Evolutionary conservation across 2,888 invertebrate genomes (phyloP), one percentile per base, ranked within the genome.

Genomic region (Lasioglossum pauxillum): DNA sequence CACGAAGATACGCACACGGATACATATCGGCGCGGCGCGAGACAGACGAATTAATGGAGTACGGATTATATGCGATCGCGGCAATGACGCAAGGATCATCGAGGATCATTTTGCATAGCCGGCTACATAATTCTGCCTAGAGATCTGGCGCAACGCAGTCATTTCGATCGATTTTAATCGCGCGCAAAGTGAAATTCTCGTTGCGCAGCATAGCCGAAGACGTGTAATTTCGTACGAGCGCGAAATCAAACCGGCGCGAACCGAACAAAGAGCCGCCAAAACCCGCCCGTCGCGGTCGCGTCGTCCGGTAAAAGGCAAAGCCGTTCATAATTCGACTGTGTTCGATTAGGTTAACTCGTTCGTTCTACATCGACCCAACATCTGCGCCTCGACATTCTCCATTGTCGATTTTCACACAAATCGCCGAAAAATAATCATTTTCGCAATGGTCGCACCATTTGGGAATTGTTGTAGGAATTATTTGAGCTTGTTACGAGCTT

Each of bases 1-100:
- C 84, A 84, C 67, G 84, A 84, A 73, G 84, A 84, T 78, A 57
- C 73, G 23, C 69, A 41, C 80, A 38, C 44, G 78, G 35, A 38
- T 69, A 38, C 69, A 3, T 35, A 49, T 35, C 14, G 31, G n/a
- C 49, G 72, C 23, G 31, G n/a, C 67, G 12, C 27, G 41, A 31
- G 41, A 73, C n/a, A 78, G 49, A 75, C 46, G 35, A 85, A 84
- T 85, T 79, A 79, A 79, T 67, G 72, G 53, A 73, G 44, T 75
- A 35, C 23, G 19, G 35, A 44, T 79, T 79, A 44, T 75, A 53
- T 44, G 60, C 31, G 60, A 27, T 35, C 53, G 44, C 16, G 44
- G 35, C 10, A 44, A 69, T 85, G 75, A 31, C 41, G 78, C 75
- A 75, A 79, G 49, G 31, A 46, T 67, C 75, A 85, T 75, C 64